Base-by-base conservation (phyloP, 2,797 vertebrate species). In the Phalloptychus januarius region DNA sequence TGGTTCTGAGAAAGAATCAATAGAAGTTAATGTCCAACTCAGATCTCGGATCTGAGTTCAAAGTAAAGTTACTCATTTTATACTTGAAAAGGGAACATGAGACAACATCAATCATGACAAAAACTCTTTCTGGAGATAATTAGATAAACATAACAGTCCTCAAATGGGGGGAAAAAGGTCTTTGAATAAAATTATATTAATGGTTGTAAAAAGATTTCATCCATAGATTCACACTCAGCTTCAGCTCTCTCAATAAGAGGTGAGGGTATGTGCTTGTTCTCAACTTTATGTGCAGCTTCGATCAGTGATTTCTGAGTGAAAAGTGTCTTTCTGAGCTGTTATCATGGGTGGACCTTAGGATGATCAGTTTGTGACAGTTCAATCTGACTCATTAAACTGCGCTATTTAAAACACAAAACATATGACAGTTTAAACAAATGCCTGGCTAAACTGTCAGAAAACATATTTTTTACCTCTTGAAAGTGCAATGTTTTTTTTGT, bases 21-120 rank as follows among this genome's bases (percentile, higher is more conserved):
- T 95, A 67, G 40, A 89, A 89, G 93, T 95, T 94, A 94, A 96
- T 94, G 75, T 91, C 79, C 92, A 63, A 92, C 83, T n/a, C 76
- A 44, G 28, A 40, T 79, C 67, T 72, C 25, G 33, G 54, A 15
- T 46, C 50, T 31, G 50, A 82, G 71, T 65, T 81, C 81, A 69
- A 46, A 77, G 42, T 61, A 76, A 16, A n/a, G 33, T 54, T 33
- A 54, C 11, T 5, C 0, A 75, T 77, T 84, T 80, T 75, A 71
- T 13, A 61, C 72, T 11, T 16, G 16, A 65, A 63, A 76, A 40
- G 23, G 23, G 65, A 25, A 42, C 65, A 69, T 25, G 10, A 13
- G 11, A 69, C 42, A n/a, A 25, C 38, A 18, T n/a, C 25, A 45
- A 28, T 10, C 67, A 45, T 18, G 42, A 28, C 13, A 28, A 28